Evolutionary conservation across 2,888 invertebrate genomes (phyloP), one percentile per base, ranked within the genome.

Genomic region (Mimachlamys varia): DNA sequence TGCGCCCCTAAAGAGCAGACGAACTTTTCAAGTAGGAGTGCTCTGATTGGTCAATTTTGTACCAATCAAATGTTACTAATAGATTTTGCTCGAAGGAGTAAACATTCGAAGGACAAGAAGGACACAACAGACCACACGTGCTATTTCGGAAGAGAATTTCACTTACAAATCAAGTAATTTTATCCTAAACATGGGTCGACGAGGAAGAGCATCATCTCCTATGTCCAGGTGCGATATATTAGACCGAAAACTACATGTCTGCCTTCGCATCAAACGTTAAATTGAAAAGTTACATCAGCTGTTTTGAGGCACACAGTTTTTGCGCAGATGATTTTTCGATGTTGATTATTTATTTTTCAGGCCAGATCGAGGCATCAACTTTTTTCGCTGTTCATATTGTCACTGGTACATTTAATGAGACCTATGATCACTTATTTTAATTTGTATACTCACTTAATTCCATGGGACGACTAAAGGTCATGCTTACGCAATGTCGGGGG

Each of bases 121-220:
- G 76, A 33, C 76, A 22, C 22, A 76, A 76, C 76, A 33, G 1
- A 19, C 2, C 76, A 15, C 76, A 76, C 76, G 76, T 76, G 76
- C 27, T 12, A 58, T 27, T 13, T 33, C 33, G 0, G 13, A 22
- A 33, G 22, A 53, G 76, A 33, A 76, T 22, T 27, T 76, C n/a
- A 33, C 33, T 76, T 22, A 12, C 7, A 27, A 76, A 33, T 7
- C 33, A 33, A 33, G 10, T 76, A 19, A 12, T 76, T 76, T 76
- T 33, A 58, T 87, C 44, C 49, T n/a, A 17, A 90, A 53, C 33
- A 90, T 90, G 90, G 88, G 88, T 58, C 87, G 90, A 27, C 37
- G 90, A 88, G 90, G 90, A 88, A 53, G 90, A 33, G 53, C 90
- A 88, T 87, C 90, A 12, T 90, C 90, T 53, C 90, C 90, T n/a